Evolutionary conservation across 1,140 invertebrate genomes (phyloP), one percentile per base, ranked within the genome.

Genomic region (Caenorhabditis briggsae): DNA sequence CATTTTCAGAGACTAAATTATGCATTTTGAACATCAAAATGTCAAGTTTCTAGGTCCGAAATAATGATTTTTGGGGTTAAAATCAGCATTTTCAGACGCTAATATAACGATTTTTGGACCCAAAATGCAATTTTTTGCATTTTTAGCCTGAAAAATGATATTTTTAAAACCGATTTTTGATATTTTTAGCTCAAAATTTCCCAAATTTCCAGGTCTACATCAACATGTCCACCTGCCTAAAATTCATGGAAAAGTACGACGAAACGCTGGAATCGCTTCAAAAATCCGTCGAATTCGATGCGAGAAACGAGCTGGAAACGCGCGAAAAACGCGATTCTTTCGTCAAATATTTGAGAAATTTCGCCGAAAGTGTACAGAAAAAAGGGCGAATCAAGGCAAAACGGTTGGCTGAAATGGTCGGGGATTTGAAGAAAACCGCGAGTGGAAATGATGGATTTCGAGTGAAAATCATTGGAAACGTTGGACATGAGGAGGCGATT

Each of bases 341-440:
- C 23, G 70, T 78, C 3, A 48, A 53, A 2, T 78, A 78, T 23
- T 23, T 78, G 23, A 5, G 11, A 3, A 78, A 78, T 23, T 78
- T 78, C 14, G 18, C 70, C 14, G 70, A 78, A 23, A n/a, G 33
- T 12, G 33, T 78, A 3, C 46, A 53, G 20, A 78, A 78, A 23
- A 78, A 78, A 23, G 70, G 70, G n/a, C n/a, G 46, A 53, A 78
- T 78, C 46, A 78, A 78, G 46, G 18, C n/a, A 8, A 78, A 78
- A 53, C 16, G 70, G n/a, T 16, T 78, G 20, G 20, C 14, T 7
- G 70, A 78, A 53, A 78, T 78, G 70, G 20, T 78, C 1, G 53
- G 25, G 20, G 70, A 78, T 3, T 23, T 78, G 43, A 78, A 78
- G 20, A 78, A 78, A 53, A 18, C 46, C 2, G 9, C 18, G 12